Percentiles rank a stretch among this genome's conserved stretches.
phyloP scores from a whole-genome alignment of 2,797 vertebrate genomes.

The Phoeniculus purpureus region DNA sequence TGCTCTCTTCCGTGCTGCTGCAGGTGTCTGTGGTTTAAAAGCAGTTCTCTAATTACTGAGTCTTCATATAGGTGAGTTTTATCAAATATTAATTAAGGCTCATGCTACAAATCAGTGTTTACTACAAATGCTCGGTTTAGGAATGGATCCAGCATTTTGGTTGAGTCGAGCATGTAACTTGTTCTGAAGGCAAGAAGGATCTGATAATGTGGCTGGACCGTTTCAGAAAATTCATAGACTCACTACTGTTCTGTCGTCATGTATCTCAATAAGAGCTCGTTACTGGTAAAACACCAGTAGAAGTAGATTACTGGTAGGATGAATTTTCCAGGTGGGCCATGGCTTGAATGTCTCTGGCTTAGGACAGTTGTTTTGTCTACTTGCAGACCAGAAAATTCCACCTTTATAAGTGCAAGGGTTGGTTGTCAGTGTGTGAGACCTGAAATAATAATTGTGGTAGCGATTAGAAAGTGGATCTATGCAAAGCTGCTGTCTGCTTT shows the following conservation, averaged over 20 bases:
- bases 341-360: not conserved
- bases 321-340: not conserved
- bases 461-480: not conserved
- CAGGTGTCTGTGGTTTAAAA: not conserved
- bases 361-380: not conserved
- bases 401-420: not conserved
- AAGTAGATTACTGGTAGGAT: not conserved
- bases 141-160: not conserved
- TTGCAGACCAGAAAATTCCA: not conserved
- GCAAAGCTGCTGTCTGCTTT: not conserved
- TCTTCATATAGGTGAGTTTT: not conserved
- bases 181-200: not conserved
- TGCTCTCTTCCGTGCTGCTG: not conserved
- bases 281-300: not conserved
- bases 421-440: not conserved
- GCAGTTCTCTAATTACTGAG: not conserved
- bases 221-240: not conserved
- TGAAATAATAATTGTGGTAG: not conserved
- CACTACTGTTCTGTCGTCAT: not conserved
- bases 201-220: not conserved
- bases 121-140: not conserved
- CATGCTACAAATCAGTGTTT: not conserved
- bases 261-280: not conserved
- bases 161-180: not conserved
- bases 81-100: not conserved